Conservation (phyloP, 2,888 invertebrate species). For the Caenorhabditis imperialis region DNA sequence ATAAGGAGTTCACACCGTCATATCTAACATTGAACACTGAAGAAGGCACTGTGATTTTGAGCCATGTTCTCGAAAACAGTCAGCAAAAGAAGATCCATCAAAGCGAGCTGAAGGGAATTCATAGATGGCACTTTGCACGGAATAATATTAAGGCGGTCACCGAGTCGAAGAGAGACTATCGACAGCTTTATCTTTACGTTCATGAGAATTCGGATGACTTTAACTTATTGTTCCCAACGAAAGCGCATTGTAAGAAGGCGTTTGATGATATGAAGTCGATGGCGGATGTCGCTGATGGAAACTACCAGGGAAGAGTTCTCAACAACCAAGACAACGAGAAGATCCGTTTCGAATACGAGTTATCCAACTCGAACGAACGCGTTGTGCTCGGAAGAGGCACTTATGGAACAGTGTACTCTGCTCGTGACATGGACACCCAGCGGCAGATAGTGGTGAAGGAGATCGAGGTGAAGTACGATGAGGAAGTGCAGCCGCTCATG, state of each 20-base stretch:
- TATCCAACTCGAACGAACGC: constrained; percentile 86
- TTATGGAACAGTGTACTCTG: constrained; percentile 84
- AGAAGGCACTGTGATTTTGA: constrained; percentile 91
- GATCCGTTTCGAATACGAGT: constrained; percentile 89
- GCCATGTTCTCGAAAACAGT: constrained; percentile 82
- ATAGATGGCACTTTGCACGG: constrained; percentile 92
- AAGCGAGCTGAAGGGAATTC: constrained; percentile 64
- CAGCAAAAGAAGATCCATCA: constrained; percentile 73
- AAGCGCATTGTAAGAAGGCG: constrained; percentile 82
- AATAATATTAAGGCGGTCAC: constrained; percentile 88
- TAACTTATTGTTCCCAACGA: constrained; percentile 96
- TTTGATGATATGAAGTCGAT: constrained; percentile 63
- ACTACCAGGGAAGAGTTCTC: constrained; percentile 67
- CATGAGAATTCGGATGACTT: constrained; percentile 98
- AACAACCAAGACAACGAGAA: constrained; percentile 67
- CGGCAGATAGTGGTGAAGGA: constrained; percentile 95
- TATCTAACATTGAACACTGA: constrained; percentile 95
- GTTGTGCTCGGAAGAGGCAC: constrained; percentile 85
- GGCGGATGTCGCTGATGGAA: constrained; percentile 67
- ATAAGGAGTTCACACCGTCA: constrained; percentile 90
- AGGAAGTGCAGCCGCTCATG: constrained; percentile 90
- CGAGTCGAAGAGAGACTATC: constrained; percentile 93
- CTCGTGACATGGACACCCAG: constrained; percentile 75
- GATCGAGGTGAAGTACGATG: constrained; percentile 94
- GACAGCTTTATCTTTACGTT: constrained; percentile 95